Evolutionary conservation across 2,888 invertebrate genomes (phyloP), one percentile per base, ranked within the genome.

Genomic region (Eupeodes luniger): DNA sequence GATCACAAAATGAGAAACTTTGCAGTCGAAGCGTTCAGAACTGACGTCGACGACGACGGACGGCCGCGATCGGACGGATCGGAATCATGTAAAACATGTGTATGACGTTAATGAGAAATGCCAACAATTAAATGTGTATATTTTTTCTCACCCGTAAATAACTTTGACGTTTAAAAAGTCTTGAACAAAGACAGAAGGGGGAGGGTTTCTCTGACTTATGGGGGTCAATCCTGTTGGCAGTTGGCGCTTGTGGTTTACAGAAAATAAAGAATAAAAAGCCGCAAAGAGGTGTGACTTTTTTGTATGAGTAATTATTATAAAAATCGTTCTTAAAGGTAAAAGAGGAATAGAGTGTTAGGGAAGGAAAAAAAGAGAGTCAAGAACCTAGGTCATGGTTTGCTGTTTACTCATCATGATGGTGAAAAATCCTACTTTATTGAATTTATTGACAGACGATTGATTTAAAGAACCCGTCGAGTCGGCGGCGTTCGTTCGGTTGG

Each of bases 341-440:
- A 36, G 49, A 40, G 27, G 19, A 36, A 62, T 19, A 4, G 57
- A 36, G 61, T 11, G n/a, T 16, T 0, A 10, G 47, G 79, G 67
- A 49, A 19, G 27, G 51, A 51, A 16, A 34, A 53, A 62, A 72
- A 64, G n/a, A 36, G 44, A 77, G 12, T 16, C 80, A 36, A 70
- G 19, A 81, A 59, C 87, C 72, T 87, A 87, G 87, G 87, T 87
- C 80, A 87, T 80, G 87, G 80, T 77, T 49, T 77, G 72, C 10
- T 12, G 44, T 62, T 27, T 27, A 27, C 27, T 27, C 27, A 27
- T 3, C 27, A 27, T 27, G 40, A 36, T 51, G 47, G 9, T 72
- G 47, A 59, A 59, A 67, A 72, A 19, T 27, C 10, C 6, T n/a
- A 44, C 19, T 53, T 55, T 27, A 47, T 47, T 47, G 7, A 4